Conservation (phyloP, 1,140 invertebrate species). For the Drosophila dunni region DNA sequence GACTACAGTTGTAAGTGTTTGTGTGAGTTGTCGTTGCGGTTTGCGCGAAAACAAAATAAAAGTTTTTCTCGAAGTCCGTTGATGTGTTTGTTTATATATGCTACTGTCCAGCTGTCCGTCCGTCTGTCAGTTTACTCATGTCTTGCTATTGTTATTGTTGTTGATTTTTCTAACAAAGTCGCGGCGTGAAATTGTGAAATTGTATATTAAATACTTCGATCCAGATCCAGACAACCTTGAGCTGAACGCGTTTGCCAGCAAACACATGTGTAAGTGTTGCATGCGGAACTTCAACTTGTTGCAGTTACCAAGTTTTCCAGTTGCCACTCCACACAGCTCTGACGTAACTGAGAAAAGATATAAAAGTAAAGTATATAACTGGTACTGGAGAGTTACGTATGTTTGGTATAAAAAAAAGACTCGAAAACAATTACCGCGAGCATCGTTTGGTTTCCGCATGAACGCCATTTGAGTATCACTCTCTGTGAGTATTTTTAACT, state of each 20-base stretch:
- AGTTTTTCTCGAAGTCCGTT: constrained; percentile 26
- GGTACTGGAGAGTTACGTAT: constrained; percentile 57
- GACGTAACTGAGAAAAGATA: constrained; percentile 60
- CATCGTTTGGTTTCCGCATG: constrained; percentile 59
- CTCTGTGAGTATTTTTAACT: constrained; percentile 3
- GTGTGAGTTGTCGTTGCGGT: constrained; percentile 31
- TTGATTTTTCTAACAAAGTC: constrained; percentile 36
- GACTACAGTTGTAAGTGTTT: neutral
- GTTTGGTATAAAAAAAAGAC: constrained; percentile 47
- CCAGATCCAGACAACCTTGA: constrained; percentile 61
- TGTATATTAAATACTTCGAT: constrained; percentile 32
- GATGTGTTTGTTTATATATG: constrained; percentile 36
- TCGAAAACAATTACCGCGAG: constrained; percentile 38
- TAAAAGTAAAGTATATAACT: neutral
- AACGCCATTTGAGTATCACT: constrained; percentile 9
- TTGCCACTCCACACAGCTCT: constrained; percentile 13
- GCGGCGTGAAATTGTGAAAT: constrained; percentile 61
- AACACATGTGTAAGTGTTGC: constrained; percentile 28
- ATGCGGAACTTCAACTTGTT: constrained; percentile 62
- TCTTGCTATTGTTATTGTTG: constrained; percentile 26
- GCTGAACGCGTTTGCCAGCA: constrained; percentile 16
- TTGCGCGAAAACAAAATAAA: constrained; percentile 44
- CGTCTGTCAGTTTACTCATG: constrained; percentile 13
- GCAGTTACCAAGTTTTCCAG: constrained; percentile 22
- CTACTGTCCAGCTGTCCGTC: too few species aligned